These are phyloP conservation scores for Lycorma delicatula DNA, from an alignment of 1,140 invertebrate species.

Conservation along the genomic window DNA sequence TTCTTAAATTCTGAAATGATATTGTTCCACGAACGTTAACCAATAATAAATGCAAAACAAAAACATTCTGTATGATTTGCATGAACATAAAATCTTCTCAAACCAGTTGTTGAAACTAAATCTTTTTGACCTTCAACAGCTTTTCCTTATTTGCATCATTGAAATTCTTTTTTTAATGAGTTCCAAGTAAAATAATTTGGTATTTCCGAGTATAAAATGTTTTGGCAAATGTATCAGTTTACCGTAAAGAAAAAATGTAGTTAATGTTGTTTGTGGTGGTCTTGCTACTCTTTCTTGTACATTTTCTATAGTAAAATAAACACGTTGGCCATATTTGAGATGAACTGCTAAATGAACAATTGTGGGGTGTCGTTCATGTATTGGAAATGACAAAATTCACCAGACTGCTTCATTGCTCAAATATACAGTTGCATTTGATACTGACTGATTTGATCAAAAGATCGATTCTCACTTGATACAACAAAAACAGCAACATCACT, in stretches of 20 bases:
- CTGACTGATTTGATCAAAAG: constrained; percentile 27
- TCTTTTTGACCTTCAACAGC: constrained; percentile 29
- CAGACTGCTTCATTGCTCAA: constrained; percentile 38
- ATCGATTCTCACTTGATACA: constrained; percentile 9
- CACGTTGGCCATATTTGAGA: constrained; percentile 25
- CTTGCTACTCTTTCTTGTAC: constrained; percentile 4
- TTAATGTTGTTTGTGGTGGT: constrained; percentile 30
- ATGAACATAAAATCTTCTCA: constrained; percentile 34
- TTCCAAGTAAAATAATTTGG: constrained; percentile 32
- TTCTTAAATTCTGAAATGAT: constrained; percentile 39
- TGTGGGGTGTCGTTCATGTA: constrained; percentile 34
- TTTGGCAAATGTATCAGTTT: constrained; percentile 29
- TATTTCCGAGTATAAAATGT: no score
- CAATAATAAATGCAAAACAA: constrained; percentile 40
- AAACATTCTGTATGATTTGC: constrained; percentile 31
- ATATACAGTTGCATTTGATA: constrained; percentile 39
- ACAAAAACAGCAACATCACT: constrained; percentile 36
- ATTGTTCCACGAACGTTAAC: constrained; percentile 40
- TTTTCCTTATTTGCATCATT: no score
- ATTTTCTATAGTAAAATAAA: constrained; percentile 25
- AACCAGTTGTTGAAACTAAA: constrained; percentile 21
- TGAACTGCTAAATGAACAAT: constrained; percentile 39
- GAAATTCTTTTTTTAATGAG: no score
- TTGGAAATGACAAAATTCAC: constrained; percentile 34
- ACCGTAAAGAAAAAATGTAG: constrained; percentile 29